phyloP scores from a whole-genome alignment of 2,113 vertebrate genomes.

The Seriola aureovittata region DNA sequence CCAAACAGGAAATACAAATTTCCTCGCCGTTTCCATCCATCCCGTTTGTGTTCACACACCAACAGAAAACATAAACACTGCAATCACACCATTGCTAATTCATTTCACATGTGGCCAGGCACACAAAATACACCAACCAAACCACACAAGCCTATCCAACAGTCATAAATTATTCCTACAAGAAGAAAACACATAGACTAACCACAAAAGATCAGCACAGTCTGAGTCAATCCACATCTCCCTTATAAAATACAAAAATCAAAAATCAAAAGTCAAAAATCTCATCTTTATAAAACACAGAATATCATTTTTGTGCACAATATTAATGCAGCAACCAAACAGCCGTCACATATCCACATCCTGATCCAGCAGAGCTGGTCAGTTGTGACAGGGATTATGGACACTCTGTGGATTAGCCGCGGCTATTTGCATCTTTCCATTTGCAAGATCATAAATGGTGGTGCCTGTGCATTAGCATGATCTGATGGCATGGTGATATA shows the following conservation, averaged over 20 bases:
- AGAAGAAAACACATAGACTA: constrained; percentile 26
- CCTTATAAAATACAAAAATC: not conserved
- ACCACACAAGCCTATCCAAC: constrained; percentile 23
- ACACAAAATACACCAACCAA: constrained; percentile 27
- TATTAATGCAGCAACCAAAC: constrained; percentile 2
- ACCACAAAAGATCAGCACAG: constrained; percentile 12
- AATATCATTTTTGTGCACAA: not conserved
- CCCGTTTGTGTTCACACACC: constrained; percentile 17
- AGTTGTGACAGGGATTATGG: constrained; percentile 64
- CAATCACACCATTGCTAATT: constrained; percentile 35
- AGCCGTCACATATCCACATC: constrained; percentile 16
- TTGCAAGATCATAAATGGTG: constrained; percentile 40
- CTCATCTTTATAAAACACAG: not conserved
- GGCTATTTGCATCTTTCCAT: constrained; percentile 61
- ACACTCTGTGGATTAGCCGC: constrained; percentile 66
- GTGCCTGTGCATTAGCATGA: constrained; percentile 58
- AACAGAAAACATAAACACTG: constrained; percentile 40
- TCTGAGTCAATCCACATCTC: not conserved
- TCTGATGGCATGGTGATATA: constrained; percentile 51
- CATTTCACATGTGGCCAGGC: constrained; percentile 44
- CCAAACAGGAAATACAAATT: constrained; percentile 60
- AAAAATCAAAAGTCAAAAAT: not conserved
- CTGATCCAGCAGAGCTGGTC: constrained; percentile 45
- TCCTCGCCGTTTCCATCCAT: constrained; percentile 32
- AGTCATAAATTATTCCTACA: constrained; percentile 27